Evolutionary conservation across 1,140 invertebrate species (phyloP), one percentile per base, ranked within the genome.

Genomic region (Heliconius eleuchia): DNA sequence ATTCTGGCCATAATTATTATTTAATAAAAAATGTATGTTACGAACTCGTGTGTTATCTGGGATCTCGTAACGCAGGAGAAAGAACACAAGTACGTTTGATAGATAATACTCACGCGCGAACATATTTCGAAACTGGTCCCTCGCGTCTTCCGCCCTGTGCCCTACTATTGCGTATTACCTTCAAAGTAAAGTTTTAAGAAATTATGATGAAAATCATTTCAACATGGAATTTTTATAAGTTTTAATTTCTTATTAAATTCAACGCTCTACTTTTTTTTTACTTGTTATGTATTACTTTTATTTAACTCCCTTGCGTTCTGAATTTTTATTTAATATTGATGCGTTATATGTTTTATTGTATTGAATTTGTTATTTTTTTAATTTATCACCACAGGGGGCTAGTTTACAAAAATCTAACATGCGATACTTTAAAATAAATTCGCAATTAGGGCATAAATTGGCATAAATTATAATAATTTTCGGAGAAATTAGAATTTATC

Each of bases 51-150:
- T 42, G 11, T 42, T 42, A 42, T 42, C 42, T 42, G 42, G 11
- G 11, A 13, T 46, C 13, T 46, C 42, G 42, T 46, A 46, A 46
- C 42, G 42, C 42, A 46, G 42, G 3, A 46, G 55, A 8, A 50
- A 71, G 66, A 79, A 71, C 72, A 76, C 13, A 23, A 30, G 60
- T 66, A 5, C 55, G 73, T 71, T 74, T 72, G 46, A 46, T 57
- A 81, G 90, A 90, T 92, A 92, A 84, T 57, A n/a, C 8, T n/a
- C 88, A 89, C 87, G 90, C 87, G 84, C 80, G 27, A 66, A 66
- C 60, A 86, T 86, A 89, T 90, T 89, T 88, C 88, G 86, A 87
- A 85, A 90, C 85, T 80, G 87, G 83, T 87, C 88, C 88, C 88
- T 88, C 85, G 84, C 86, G 76, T 83, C 85, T 90, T 92, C 90